Evolutionary conservation across 30 jellyfish, hydroid and myxozoan genomes (phyloP).

Genomic region (Cassiopea andromeda): DNA sequence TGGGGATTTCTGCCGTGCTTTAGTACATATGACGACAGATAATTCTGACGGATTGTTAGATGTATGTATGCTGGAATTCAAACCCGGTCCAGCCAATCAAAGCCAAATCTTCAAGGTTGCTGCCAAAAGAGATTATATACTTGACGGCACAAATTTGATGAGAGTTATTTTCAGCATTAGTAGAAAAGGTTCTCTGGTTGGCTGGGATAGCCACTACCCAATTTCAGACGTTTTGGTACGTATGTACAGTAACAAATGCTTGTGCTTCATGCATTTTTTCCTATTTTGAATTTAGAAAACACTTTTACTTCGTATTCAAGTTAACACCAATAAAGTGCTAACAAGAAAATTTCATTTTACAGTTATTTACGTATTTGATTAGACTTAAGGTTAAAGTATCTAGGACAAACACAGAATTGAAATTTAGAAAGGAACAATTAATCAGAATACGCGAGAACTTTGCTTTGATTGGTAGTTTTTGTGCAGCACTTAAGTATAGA

Average conservation of each 20-base stretch:
- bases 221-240: slow-evolving; percentile 44
- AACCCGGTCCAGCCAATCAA: slow-evolving; percentile 49
- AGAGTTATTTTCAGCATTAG: not conserved
- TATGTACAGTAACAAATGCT: not conserved
- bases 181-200: not conserved
- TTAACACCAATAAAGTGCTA: not conserved
- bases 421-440: not conserved
- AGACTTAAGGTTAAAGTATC: not conserved
- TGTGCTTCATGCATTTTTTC: not conserved
- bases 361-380: not conserved
- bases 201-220: slow-evolving; percentile 47
- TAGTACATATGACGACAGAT: slow-evolving; percentile 3
- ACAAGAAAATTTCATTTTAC: not conserved
- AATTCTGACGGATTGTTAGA: slow-evolving; percentile 6
- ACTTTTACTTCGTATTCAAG: not conserved
- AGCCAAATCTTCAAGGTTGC: slow-evolving; percentile 32
- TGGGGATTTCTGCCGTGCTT: slow-evolving; percentile 13
- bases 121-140: slow-evolving; percentile 55
- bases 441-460: not conserved
- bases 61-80: slow-evolving; percentile 38
- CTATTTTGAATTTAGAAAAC: not conserved
- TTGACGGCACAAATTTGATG: slow-evolving; percentile 44
- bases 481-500: not conserved
- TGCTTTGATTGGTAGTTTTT: not conserved
- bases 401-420: not conserved